Base-by-base conservation (phyloP, 2,888 invertebrate species). In the Agrilus biguttatus region DNA sequence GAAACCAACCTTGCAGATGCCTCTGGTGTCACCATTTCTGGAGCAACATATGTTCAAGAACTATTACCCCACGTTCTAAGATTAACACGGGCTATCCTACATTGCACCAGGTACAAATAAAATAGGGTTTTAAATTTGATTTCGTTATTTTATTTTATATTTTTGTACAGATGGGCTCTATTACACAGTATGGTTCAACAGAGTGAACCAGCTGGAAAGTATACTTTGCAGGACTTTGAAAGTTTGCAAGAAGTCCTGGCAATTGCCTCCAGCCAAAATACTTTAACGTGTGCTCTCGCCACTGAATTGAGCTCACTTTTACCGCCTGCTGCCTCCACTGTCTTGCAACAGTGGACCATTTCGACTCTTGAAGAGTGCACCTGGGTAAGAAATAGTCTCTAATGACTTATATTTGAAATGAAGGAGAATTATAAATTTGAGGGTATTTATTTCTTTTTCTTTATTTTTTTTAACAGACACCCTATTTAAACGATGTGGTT, bases 401-500 rank as follows among this genome's bases (percentile, higher is more conserved):
- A n/a, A n/a, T n/a, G n/a, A n/a, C n/a, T n/a, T n/a, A n/a, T n/a
- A n/a, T n/a, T n/a, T 23, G 2, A 23, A 23, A 23, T 23, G 6
- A 8, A 23, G 5, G n/a, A 23, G 5, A 23, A 13, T n/a, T 17
- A 8, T 14, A 28, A 39, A 12, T 3, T 38, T 3, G 7, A 19
- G 19, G 1, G 12, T 10, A 8, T 10, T 10, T 37, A 37, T 12
- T 10, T 1, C 8, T 12, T 37, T 13, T 37, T 19, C 2, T 14
- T 7, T 36, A 13, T 14, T 5, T 19, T 2, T 41, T 39, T 5
- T 59, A 61, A 34, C 66, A 83, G 83, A 74, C 75, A 32, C 77
- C 78, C 14, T 84, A 79, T 65, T 73, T 79, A 33, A 77, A 77
- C 48, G 86, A 89, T 59, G 78, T 85, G 33, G 81, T 89, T 49